phyloP scores from a whole-genome alignment of 2,797 vertebrate species.

The Synanceia verrucosa region DNA sequence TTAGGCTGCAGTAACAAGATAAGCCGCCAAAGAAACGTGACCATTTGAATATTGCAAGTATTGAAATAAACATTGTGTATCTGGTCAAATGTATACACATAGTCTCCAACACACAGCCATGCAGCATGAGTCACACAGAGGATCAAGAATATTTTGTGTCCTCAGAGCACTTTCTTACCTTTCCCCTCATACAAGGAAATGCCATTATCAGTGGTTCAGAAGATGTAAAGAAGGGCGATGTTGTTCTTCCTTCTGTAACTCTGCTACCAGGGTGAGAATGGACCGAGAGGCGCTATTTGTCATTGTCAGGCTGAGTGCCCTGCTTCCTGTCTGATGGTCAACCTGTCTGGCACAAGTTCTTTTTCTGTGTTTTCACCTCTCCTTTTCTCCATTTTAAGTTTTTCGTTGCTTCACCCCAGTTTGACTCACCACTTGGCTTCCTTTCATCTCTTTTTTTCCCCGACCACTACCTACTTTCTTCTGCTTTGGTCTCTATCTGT shows the following conservation, averaged over 20 bases:
- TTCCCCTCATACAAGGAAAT: conserved; percentile 54
- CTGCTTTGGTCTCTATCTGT: not conserved
- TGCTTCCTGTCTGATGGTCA: conserved; percentile 39
- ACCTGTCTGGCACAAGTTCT: conserved; percentile 11
- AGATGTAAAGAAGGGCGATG: conserved; percentile 60
- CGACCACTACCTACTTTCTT: not conserved
- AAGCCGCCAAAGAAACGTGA: not conserved
- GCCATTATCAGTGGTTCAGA: conserved; percentile 60
- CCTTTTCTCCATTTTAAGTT: conserved; percentile 1
- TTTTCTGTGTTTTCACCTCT: conserved; percentile 21
- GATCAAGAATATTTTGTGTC: conserved; percentile 8
- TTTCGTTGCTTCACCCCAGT: not conserved
- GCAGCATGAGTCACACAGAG: not conserved
- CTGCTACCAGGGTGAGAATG: conserved; percentile 62
- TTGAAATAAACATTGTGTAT: no score
- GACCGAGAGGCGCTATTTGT: conserved; percentile 61
- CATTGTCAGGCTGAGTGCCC: conserved; percentile 58
- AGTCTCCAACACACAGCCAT: not conserved
- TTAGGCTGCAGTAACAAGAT: conserved; percentile 24
- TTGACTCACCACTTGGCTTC: not conserved
- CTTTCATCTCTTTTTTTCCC: not conserved
- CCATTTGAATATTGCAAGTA: not conserved
- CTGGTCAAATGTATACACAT: not conserved
- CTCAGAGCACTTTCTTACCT: conserved; percentile 23
- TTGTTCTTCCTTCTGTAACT: conserved; percentile 59